Evolutionary conservation across 2,797 vertebrate species (phyloP).

Genomic region (Furcifer pardalis): DNA sequence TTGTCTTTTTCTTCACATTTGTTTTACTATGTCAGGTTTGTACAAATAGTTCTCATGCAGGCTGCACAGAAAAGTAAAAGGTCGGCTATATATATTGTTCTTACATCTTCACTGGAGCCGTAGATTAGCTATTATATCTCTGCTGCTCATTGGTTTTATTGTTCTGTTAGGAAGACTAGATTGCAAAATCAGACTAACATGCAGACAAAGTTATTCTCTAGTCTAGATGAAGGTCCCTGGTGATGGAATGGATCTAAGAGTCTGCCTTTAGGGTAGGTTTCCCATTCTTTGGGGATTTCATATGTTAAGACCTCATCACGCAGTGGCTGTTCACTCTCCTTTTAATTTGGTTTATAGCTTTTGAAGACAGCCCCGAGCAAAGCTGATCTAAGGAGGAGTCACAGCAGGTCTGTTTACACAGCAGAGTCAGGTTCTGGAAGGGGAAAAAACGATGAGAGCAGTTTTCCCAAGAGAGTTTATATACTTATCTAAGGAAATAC

Average conservation of each 20-base stretch:
- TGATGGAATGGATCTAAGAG: conserved; percentile 9
- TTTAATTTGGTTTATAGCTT: conserved; percentile 10
- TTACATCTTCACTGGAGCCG: not conserved
- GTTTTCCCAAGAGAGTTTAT: conserved; percentile 36
- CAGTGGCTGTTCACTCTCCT: not conserved
- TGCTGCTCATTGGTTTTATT: not conserved
- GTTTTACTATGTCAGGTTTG: not conserved
- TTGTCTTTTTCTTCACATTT: conserved; percentile 10
- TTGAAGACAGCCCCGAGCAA: conserved; percentile 4
- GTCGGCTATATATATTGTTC: not conserved
- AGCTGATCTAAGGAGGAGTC: conserved; percentile 22
- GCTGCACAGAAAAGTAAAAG: not conserved
- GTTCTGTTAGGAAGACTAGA: not conserved
- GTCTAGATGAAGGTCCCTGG: conserved; percentile 26
- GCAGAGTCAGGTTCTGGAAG: conserved; percentile 8
- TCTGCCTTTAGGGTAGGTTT: conserved; percentile 28
- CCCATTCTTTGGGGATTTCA: conserved; percentile 22
- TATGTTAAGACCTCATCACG: conserved; percentile 26
- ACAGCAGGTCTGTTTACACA: conserved; percentile 34
- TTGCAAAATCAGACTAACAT: not conserved
- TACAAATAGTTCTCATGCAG: not conserved
- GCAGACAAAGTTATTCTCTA: not conserved
- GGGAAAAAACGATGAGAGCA: not conserved
- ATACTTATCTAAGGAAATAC: conserved; percentile 32
- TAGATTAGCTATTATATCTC: not conserved